These are phyloP conservation scores for Trichoplax adhaerens DNA, from an alignment of 37 sponge, comb jelly and placozoan species.

Conservation along the genomic window DNA sequence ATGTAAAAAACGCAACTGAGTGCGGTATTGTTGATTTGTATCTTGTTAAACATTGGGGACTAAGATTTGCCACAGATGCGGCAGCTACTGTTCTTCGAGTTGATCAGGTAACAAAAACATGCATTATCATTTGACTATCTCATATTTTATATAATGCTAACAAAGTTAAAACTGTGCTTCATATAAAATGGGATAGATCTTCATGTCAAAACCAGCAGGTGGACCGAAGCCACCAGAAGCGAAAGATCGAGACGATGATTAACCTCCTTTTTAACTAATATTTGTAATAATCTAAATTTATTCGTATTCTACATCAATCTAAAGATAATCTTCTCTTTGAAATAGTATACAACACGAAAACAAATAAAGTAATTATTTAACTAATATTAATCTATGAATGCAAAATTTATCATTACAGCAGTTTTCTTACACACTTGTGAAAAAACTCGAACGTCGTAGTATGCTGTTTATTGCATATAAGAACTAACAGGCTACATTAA, in stretches of 20 bases:
- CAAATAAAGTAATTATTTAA: too few relatives aligned
- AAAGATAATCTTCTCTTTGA: too few relatives aligned
- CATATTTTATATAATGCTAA: background rate
- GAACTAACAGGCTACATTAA: too few relatives aligned
- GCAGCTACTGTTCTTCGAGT: slow-evolving; percentile 79
- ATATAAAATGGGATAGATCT: slow-evolving; percentile 39
- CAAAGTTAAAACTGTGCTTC: background rate
- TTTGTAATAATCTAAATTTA: too few relatives aligned
- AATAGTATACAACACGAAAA: too few relatives aligned
- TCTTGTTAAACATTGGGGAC: slow-evolving; percentile 64
- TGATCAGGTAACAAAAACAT: slow-evolving; percentile 52
- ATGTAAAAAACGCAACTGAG: slow-evolving; percentile 29
- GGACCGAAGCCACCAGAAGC: slow-evolving; percentile 77
- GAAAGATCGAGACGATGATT: slow-evolving; percentile 69
- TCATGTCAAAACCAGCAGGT: slow-evolving; percentile 93
- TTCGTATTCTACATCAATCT: too few relatives aligned
- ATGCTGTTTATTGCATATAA: too few relatives aligned
- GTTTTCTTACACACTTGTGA: too few relatives aligned
- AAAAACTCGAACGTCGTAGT: too few relatives aligned
- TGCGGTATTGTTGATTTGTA: slow-evolving; percentile 54
- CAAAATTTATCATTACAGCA: too few relatives aligned
- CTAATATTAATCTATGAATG: too few relatives aligned
- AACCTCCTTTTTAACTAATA: background rate
- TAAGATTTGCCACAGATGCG: slow-evolving; percentile 83
- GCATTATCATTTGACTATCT: background rate